phyloP scores from a whole-genome alignment of 2,888 invertebrate genomes.

The Tiliacea aurago region DNA sequence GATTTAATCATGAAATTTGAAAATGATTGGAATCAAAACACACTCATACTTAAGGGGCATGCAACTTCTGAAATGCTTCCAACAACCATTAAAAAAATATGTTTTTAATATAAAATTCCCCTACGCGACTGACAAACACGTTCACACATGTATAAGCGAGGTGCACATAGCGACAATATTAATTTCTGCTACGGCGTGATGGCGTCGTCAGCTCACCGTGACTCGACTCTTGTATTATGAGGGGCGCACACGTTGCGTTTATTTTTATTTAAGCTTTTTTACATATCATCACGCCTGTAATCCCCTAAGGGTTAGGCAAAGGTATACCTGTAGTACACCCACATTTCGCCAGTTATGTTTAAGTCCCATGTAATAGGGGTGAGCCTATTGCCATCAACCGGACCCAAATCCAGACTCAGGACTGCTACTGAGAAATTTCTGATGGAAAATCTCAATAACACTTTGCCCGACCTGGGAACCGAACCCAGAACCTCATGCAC shows the following conservation, averaged over 20 bases:
- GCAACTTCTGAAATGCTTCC: background rate
- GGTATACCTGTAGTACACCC: too few species aligned
- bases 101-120: constrained; percentile 17
- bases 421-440: too few species aligned
- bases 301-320: too few species aligned
- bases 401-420: too few species aligned
- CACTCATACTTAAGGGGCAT: background rate
- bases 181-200: constrained; percentile 57
- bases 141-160: background rate
- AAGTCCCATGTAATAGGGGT: too few species aligned
- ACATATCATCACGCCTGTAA: too few species aligned
- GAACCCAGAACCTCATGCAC: too few species aligned
- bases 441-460: too few species aligned
- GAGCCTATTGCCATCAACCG: too few species aligned
- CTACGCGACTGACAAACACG: constrained; percentile 9
- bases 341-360: too few species aligned
- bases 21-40: background rate
- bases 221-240: constrained; percentile 10
- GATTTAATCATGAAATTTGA: background rate
- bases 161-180: constrained; percentile 48
- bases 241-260: constrained; percentile 6
- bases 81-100: background rate
- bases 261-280: background rate
- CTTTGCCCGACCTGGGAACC: too few species aligned
- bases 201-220: constrained; percentile 48